Evolutionary conservation across 2,888 invertebrate genomes (phyloP), one percentile per base, ranked within the genome.

Genomic region (Temnothorax ravouxi): DNA sequence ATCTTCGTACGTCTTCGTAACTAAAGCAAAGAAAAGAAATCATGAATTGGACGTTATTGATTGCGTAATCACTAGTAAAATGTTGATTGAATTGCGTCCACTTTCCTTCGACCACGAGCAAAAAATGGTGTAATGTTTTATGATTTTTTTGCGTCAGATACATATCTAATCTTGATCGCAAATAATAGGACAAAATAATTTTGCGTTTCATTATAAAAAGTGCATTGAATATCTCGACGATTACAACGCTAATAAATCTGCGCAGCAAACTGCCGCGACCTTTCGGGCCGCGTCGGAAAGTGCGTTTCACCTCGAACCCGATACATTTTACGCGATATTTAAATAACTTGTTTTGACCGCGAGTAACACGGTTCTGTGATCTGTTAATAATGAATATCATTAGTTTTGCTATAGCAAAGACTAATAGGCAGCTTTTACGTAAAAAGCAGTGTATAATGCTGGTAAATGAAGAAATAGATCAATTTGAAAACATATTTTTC

Each of bases 301-400:
- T 29, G 41, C n/a, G 52, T 67, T 77, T 69, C 9, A 77, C 41
- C 44, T 76, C 52, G 52, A 52, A 66, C n/a, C 11, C 11, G 9
- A 77, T 29, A 25, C 13, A 5, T 77, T 44, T 54, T 67, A 67
- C 15, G 29, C 41, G 41, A 67, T 69, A 77, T 54, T 67, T 67
- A 54, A 67, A 69, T 69, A 41, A 44, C n/a, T 66, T 54, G 25
- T 69, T 69, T 41, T 54, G 41, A 44, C 11, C n/a, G 13, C 8
- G 25, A 6, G n/a, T 54, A 77, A 77, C 29, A 54, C 9, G 13
- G 1, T 54, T 54, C 5, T 5, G 25, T 29, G 29, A 44, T 11
- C n/a, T 54, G 29, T 67, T 67, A 77, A 77, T 67, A 77, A 77
- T 59, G 38, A 66, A 67, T 54, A 52, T 67, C n/a, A 54, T 67